Conservation (phyloP, 2,888 invertebrate genomes). For the Conistra vaccinii region DNA sequence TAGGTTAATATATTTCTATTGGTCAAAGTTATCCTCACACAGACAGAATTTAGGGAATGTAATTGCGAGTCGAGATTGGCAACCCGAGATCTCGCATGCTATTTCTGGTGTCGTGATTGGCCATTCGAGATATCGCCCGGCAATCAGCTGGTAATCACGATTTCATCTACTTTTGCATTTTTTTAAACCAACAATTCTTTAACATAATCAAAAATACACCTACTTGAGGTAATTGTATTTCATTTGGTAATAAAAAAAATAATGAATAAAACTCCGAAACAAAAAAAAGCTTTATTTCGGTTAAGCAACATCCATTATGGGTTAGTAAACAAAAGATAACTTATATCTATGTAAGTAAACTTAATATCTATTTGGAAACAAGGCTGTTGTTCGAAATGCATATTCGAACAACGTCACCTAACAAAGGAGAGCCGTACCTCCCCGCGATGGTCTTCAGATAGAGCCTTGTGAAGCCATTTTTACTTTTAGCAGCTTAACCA, state of each 20-base stretch:
- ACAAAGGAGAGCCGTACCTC: no score
- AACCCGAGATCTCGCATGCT: background rate
- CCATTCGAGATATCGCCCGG: background rate
- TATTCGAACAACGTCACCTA: no score
- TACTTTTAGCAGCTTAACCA: background rate
- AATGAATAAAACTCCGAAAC: background rate
- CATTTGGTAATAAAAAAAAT: background rate
- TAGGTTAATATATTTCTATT: background rate
- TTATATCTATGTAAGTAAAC: no score
- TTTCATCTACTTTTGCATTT: background rate
- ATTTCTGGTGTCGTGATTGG: background rate
- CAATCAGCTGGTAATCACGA: no score
- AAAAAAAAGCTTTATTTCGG: no score
- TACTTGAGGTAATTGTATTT: background rate
- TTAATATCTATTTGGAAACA: no score
- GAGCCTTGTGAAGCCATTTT: background rate
- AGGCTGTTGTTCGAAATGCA: no score
- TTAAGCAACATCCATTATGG: no score
- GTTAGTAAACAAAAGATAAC: no score
- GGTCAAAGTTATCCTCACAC: background rate
- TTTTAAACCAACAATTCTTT: background rate
- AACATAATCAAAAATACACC: background rate
- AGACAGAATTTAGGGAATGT: background rate
- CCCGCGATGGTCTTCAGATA: no score
- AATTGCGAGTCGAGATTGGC: background rate